phyloP scores from a whole-genome alignment of 2,888 invertebrate genomes.

The Ornithoptera priamus region DNA sequence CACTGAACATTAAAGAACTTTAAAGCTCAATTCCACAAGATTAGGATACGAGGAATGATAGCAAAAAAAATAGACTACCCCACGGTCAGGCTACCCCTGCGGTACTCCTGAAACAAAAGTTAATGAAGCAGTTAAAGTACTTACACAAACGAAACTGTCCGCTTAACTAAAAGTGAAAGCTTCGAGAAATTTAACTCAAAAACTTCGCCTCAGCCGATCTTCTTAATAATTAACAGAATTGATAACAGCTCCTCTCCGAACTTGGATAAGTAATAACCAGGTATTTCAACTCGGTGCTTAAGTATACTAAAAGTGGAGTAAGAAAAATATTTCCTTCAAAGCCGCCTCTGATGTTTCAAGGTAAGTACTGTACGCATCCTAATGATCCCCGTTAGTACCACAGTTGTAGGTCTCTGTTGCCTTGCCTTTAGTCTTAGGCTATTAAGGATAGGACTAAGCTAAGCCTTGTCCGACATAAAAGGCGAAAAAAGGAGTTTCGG shows the following conservation, averaged over 20 bases:
- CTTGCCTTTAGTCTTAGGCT: too few species aligned
- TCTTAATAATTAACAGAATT: conserved; percentile 1
- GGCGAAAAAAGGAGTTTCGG: too few species aligned
- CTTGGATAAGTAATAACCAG: too few species aligned
- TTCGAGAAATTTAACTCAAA: background rate
- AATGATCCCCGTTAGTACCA: too few species aligned
- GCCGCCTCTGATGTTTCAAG: too few species aligned
- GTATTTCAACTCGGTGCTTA: too few species aligned
- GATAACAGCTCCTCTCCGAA: background rate
- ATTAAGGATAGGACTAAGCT: too few species aligned
- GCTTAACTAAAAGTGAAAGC: conserved; percentile 6
- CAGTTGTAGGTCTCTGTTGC: too few species aligned
- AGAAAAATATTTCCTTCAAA: too few species aligned
- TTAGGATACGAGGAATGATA: background rate
- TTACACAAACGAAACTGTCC: conserved; percentile 9
- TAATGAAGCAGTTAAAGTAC: conserved; percentile 4
- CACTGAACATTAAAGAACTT: background rate
- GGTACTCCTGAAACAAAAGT: background rate
- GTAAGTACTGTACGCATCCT: too few species aligned
- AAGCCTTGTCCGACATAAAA: too few species aligned
- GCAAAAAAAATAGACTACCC: background rate
- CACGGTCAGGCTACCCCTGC: background rate
- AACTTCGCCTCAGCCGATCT: background rate
- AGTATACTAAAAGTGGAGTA: too few species aligned
- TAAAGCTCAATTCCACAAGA: background rate